phyloP scores from a whole-genome alignment of 2,888 invertebrate genomes.

The Lacanobia wlatinum region DNA sequence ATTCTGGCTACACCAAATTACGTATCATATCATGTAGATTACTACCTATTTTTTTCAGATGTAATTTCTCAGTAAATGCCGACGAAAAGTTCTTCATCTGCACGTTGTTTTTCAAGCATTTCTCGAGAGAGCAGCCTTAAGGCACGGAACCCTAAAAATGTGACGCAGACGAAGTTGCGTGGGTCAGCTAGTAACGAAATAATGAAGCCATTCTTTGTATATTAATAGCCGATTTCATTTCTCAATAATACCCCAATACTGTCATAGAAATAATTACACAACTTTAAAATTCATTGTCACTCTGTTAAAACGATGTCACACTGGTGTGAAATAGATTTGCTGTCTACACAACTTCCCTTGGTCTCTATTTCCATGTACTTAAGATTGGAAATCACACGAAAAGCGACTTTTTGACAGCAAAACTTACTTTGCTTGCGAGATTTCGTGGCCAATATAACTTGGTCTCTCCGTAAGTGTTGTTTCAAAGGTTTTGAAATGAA shows the following conservation, averaged over 20 bases:
- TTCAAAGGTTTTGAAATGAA: neutral
- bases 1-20: too few species aligned
- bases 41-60: too few species aligned
- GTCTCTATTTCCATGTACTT: neutral
- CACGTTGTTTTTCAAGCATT: too few species aligned
- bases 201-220: neutral
- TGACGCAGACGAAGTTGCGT: too few species aligned
- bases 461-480: constrained; percentile 2
- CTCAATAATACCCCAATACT: constrained; percentile 26
- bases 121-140: too few species aligned
- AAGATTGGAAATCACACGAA: constrained; percentile 25
- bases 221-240: constrained; percentile 9
- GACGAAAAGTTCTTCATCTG: too few species aligned
- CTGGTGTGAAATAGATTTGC: constrained; percentile 11
- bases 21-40: too few species aligned
- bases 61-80: too few species aligned
- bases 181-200: too few species aligned
- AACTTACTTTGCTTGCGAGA: constrained; percentile 22
- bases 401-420: constrained; percentile 2
- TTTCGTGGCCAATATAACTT: constrained; percentile 19
- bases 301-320: constrained; percentile 31
- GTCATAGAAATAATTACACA: constrained; percentile 27
- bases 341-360: neutral
- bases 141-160: too few species aligned
- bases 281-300: constrained; percentile 44